A percentile compares a stretch with the other conserved stretches of the same genome.
These are phyloP conservation scores for Semotilus atromaculatus DNA, from an alignment of 2,797 vertebrate genomes.

Conservation along the genomic window DNA sequence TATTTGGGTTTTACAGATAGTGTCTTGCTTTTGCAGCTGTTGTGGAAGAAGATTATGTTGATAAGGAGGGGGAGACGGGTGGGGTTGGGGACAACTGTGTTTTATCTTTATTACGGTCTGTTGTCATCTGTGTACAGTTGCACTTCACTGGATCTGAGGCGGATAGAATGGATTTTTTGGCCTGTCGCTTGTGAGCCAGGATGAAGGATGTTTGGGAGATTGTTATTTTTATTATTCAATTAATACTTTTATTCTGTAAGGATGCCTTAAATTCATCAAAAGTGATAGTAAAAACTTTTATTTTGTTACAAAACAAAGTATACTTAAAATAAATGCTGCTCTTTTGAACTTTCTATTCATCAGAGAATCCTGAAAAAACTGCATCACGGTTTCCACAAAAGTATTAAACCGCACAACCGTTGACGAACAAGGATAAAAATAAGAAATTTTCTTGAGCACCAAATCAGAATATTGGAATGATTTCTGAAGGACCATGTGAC, in stretches of 20 bases:
- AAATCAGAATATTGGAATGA: not conserved
- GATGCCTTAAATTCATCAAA: not conserved
- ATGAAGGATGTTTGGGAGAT: not conserved
- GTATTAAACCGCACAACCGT: not conserved
- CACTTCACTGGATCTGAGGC: not conserved
- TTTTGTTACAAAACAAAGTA: not conserved
- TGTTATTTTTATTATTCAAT: not conserved
- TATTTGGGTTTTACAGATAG: constrained; percentile 25
- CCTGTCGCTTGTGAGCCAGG: not conserved
- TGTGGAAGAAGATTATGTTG: constrained; percentile 38
- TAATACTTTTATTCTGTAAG: not conserved
- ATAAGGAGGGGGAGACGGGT: constrained; percentile 7
- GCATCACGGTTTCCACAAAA: not conserved
- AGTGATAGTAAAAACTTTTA: not conserved
- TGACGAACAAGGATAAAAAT: not conserved
- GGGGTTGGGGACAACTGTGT: constrained; percentile 1
- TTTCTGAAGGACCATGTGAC: not conserved
- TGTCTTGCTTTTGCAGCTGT: constrained; percentile 54
- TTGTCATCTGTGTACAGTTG: constrained; percentile 36
- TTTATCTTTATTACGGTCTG: constrained; percentile 17
- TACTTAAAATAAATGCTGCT: not conserved
- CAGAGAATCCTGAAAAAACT: not conserved
- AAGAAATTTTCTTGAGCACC: not conserved
- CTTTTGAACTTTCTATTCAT: not conserved
- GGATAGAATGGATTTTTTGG: not conserved